Percentiles rank a stretch among this genome's conserved stretches.
Evolutionary conservation across 2,888 invertebrate genomes (phyloP).

Genomic region (Archips xylosteana): DNA sequence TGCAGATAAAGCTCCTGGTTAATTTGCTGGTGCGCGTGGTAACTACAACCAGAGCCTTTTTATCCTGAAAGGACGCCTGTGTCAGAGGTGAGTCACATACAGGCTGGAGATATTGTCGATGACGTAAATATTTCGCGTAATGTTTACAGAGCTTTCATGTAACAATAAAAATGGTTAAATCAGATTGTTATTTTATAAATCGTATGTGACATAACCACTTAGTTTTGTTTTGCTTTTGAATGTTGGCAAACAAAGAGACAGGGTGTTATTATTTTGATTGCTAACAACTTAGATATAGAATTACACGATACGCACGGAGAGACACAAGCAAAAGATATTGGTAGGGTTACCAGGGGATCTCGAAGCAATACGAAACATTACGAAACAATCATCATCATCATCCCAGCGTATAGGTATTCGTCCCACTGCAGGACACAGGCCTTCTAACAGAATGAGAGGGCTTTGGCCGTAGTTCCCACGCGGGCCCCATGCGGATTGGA

Average conservation of each 20-base stretch:
- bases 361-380: neutral
- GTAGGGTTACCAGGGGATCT: constrained; percentile 6
- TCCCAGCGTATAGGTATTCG: no score
- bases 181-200: constrained; percentile 21
- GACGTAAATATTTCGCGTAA: neutral
- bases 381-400: no score
- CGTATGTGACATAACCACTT: constrained; percentile 34
- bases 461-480: no score
- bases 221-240: constrained; percentile 12
- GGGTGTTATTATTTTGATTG: constrained; percentile 37
- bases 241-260: constrained; percentile 37
- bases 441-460: no score
- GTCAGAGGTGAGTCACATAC: no score
- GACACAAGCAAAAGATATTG: constrained; percentile 8
- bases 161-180: constrained; percentile 16
- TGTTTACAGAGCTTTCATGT: constrained; percentile 12
- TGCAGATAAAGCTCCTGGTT: no score
- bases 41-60: no score
- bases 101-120: no score
- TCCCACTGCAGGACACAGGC: no score
- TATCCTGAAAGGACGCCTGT: no score
- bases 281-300: constrained; percentile 10
- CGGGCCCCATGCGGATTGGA: no score
- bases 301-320: constrained; percentile 31
- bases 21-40: no score